phyloP scores from a whole-genome alignment of 2,797 vertebrate genomes.

The Catamblyrhynchus diadema region DNA sequence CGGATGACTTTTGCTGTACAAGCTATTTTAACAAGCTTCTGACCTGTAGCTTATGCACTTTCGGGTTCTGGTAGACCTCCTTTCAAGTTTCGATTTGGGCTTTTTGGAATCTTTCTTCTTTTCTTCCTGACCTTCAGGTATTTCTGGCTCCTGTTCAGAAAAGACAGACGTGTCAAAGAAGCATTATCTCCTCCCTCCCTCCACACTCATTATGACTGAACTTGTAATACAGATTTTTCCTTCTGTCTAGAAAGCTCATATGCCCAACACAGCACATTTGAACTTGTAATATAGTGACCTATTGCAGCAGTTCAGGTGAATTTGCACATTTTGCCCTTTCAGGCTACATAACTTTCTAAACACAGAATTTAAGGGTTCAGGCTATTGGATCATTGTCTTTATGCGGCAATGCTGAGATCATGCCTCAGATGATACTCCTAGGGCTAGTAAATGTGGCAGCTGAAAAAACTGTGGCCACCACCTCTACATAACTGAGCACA shows the following conservation, averaged over 20 bases:
- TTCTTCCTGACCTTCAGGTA: constrained; percentile 74
- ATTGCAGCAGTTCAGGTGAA: neutral
- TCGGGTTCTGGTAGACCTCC: constrained; percentile 90
- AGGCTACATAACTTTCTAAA: neutral
- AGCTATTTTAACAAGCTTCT: neutral
- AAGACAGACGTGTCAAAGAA: neutral
- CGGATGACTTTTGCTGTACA: neutral
- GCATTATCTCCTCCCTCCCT: neutral
- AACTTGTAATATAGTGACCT: neutral
- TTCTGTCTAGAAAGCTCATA: neutral
- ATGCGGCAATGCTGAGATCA: neutral
- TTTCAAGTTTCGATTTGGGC: constrained; percentile 87
- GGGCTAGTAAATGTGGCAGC: neutral
- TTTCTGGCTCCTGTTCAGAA: constrained; percentile 81
- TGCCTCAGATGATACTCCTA: neutral
- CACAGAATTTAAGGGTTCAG: neutral
- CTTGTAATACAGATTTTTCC: neutral
- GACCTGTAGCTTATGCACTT: constrained; percentile 98
- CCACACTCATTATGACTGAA: neutral
- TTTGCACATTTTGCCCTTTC: too few species aligned
- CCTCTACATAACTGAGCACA: neutral
- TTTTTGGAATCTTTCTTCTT: constrained; percentile 95
- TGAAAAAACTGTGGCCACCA: neutral
- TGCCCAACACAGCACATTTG: neutral
- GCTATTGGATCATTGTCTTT: neutral